phyloP scores from a whole-genome alignment of 2,113 vertebrate species.

The Setophaga kirtlandii region DNA sequence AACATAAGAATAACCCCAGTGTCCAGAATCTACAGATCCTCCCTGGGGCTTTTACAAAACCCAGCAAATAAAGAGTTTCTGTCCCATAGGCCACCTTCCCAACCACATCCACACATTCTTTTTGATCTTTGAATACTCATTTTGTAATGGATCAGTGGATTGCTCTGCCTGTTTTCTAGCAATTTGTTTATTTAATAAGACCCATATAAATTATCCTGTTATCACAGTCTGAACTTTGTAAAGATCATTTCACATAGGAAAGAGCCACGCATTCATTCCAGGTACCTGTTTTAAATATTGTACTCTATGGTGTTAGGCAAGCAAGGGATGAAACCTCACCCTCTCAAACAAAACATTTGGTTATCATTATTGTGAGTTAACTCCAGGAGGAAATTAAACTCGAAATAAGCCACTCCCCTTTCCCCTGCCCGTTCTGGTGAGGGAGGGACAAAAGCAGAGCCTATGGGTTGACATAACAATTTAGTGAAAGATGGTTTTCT shows the following conservation, averaged over 20 bases:
- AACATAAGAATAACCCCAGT: not conserved
- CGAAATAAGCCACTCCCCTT: not conserved
- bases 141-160: not conserved
- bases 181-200: not conserved
- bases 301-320: not conserved
- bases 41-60: not conserved
- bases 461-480: not conserved
- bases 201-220: not conserved
- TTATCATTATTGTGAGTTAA: not conserved
- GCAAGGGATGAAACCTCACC: not conserved
- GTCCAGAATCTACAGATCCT: not conserved
- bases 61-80: rapidly evolving
- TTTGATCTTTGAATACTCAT: not conserved
- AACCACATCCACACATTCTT: not conserved
- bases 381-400: not conserved
- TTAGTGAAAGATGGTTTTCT: not conserved
- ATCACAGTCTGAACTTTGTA: not conserved
- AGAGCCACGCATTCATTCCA: not conserved
- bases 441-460: not conserved
- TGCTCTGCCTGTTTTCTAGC: not conserved
- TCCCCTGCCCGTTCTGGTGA: not conserved
- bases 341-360: not conserved
- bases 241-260: not conserved
- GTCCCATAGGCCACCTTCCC: not conserved
- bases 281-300: not conserved